Percentiles rank a stretch among this genome's conserved stretches.
These are phyloP conservation scores for Hirtodrosophila duncani DNA, from an alignment of 2,888 invertebrate species.

Conservation along the genomic window DNA sequence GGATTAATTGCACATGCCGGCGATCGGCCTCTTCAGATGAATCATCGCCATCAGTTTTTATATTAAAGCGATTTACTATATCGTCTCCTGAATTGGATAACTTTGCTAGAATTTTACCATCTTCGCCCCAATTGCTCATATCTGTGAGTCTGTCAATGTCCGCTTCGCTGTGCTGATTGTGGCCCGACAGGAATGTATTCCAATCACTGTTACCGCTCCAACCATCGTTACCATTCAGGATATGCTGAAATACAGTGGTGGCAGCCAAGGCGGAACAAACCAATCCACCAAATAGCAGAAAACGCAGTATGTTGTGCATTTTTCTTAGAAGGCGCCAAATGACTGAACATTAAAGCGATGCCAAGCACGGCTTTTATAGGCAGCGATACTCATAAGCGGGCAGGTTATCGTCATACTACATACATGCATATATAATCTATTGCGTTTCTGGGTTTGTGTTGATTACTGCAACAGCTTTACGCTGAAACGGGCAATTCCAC, in stretches of 20 bases:
- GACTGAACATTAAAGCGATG: conserved; percentile 16
- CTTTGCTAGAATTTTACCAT: not conserved
- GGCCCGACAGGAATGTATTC: not conserved
- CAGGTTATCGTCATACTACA: too few species aligned
- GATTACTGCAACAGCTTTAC: too few species aligned
- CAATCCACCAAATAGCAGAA: conserved; percentile 25
- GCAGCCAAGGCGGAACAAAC: conserved; percentile 12
- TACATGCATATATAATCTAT: too few species aligned
- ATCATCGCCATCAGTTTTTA: too few species aligned
- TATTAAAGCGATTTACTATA: too few species aligned
- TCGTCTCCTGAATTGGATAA: too few species aligned
- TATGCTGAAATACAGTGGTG: conserved; percentile 7
- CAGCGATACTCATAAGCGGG: not conserved
- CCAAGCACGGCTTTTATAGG: conserved; percentile 30
- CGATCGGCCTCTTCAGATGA: too few species aligned
- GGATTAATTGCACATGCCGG: too few species aligned
- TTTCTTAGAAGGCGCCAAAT: not conserved
- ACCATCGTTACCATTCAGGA: not conserved
- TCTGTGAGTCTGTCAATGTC: conserved; percentile 2
- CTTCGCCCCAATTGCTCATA: not conserved
- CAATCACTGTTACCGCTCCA: not conserved
- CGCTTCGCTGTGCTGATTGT: conserved; percentile 8
- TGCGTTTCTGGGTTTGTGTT: too few species aligned
- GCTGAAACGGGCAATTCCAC: too few species aligned
- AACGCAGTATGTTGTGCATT: conserved; percentile 19